Evolutionary conservation across 2,797 vertebrate genomes (phyloP).

Genomic region (Sarcoramphus papa): DNA sequence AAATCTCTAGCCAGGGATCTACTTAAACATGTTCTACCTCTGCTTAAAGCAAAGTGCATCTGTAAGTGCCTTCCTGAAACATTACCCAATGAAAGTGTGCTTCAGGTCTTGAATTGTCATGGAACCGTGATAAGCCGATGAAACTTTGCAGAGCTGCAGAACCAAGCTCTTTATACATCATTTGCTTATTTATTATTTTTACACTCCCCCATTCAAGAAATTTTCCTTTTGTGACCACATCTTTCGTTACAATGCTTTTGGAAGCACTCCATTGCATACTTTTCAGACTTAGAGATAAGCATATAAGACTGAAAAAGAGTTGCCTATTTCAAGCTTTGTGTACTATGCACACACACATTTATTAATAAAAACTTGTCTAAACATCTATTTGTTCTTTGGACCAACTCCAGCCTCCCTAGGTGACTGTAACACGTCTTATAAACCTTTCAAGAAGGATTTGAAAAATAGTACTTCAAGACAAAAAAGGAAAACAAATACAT

Average conservation of each 20-base stretch:
- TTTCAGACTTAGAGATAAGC: slow-evolving; percentile 16
- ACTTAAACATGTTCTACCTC: not conserved
- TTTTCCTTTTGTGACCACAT: not conserved
- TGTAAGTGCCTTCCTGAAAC: not conserved
- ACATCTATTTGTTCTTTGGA: slow-evolving; percentile 61
- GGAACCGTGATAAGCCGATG: not conserved
- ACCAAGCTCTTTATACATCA: not conserved
- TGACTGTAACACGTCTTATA: slow-evolving; percentile 29
- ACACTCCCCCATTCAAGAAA: not conserved
- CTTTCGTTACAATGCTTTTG: not conserved
- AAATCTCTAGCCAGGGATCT: not conserved
- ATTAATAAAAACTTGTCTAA: slow-evolving; percentile 45
- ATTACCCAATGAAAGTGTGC: not conserved
- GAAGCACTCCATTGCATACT: not conserved
- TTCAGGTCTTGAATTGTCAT: not conserved
- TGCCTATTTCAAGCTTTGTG: not conserved
- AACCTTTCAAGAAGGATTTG: slow-evolving; percentile 51
- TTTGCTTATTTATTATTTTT: not conserved
- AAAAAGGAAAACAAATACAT: not conserved
- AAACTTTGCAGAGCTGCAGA: slow-evolving; percentile 1
- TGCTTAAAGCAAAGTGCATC: not conserved
- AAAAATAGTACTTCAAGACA: not conserved
- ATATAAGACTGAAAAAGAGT: not conserved
- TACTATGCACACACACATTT: not conserved
- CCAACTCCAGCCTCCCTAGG: slow-evolving; percentile 35